Evolutionary conservation across 2,888 invertebrate genomes (phyloP).

Genomic region (Stegophylla sp.): DNA sequence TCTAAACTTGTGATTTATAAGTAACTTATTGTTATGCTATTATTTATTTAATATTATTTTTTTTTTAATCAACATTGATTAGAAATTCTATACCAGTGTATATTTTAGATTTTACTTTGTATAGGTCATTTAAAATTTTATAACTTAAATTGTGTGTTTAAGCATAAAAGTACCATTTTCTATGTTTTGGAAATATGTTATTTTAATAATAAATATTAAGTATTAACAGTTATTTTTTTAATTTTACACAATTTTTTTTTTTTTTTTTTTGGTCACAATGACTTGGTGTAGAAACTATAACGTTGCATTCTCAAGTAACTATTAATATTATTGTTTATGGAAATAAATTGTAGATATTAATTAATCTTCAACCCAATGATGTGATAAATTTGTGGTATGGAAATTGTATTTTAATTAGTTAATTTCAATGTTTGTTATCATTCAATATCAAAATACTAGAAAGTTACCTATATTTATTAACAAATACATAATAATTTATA

Average conservation of each 20-base stretch:
- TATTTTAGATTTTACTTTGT: background rate
- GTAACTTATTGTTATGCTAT: background rate
- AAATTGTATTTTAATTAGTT: conserved; percentile 36
- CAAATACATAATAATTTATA: conserved; percentile 10
- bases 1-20: background rate
- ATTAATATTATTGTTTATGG: background rate
- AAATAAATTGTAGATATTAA: background rate
- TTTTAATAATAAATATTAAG: background rate
- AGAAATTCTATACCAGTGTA: conserved; percentile 1
- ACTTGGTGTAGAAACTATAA: background rate
- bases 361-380: background rate
- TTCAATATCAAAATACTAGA: conserved; percentile 21
- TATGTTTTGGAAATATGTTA: background rate
- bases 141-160: background rate
- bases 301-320: background rate
- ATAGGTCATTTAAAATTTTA: background rate
- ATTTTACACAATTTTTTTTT: background rate
- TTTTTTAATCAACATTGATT: too few species aligned
- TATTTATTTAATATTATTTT: background rate
- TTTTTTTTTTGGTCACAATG: background rate
- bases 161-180: background rate
- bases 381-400: conserved; percentile 31
- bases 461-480: conserved; percentile 41
- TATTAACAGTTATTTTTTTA: background rate
- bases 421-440: conserved; percentile 45